Evolutionary conservation across 2,888 invertebrate species (phyloP), one percentile per base, ranked within the genome.

Genomic region (Trichopoda pennipes): DNA sequence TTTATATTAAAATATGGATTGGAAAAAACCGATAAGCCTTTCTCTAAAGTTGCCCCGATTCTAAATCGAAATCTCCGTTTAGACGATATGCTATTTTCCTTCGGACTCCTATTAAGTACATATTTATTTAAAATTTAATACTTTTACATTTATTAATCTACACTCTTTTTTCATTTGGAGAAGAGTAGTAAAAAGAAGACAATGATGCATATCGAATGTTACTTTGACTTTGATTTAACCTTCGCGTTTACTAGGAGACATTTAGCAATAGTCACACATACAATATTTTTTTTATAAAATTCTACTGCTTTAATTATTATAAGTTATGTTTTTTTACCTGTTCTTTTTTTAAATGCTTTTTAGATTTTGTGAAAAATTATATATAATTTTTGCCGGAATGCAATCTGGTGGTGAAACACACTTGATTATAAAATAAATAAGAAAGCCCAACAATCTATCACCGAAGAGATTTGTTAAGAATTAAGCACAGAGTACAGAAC

Each of bases 211-310:
- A 49, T 17, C 38, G 38, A 12, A 38, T 38, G 38, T 17, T 17
- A 17, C 19, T 49, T 58, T 82, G 85, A 86, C 85, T 81, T 86
- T 80, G 78, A 86, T 84, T 84, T 86, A 80, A 86, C 85, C 85
- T 85, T 76, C 83, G 75, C 51, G 51, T 74, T 64, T 60, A 70
- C n/a, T 63, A 56, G 19, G 47, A 60, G 64, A 44, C 60, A 38
- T 58, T 42, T 55, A 55, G 10, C 35, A 60, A 17, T 21, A 61
- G 44, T 51, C 28, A 17, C 7, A 56, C 3, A 10, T 12, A 38
- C 10, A 2, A 17, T 49, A 3, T 44, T 14, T 51, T 14, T 14
- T 21, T 21, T 14, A 51, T 10, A 23, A 21, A 21, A 14, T 19
- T 51, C 7, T 28, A 23, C 1, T 53, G 23, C 6, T 16, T 8